phyloP scores from a whole-genome alignment of 1,140 invertebrate genomes.

The Hyles vespertilio region DNA sequence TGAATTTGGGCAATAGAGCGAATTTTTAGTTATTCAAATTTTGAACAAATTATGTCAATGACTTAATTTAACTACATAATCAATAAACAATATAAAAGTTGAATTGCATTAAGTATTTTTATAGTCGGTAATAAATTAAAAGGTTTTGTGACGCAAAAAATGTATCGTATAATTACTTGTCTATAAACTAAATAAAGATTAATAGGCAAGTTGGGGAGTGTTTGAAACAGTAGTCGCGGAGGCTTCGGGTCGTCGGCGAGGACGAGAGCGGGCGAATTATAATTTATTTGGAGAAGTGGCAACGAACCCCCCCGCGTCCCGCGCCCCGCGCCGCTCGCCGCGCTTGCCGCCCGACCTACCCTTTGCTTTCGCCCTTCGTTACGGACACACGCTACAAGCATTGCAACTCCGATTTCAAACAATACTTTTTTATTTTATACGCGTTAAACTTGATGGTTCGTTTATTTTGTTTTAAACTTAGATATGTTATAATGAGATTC shows the following conservation, averaged over 20 bases:
- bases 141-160: not conserved
- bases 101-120: not conserved
- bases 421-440: constrained; percentile 3
- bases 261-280: constrained; percentile 64
- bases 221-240: constrained; percentile 54
- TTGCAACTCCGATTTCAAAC: constrained; percentile 48
- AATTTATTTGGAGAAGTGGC: constrained; percentile 75
- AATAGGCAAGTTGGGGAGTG: constrained; percentile 32
- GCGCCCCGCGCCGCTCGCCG: constrained; percentile 32
- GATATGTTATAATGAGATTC: no score
- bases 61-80: no score
- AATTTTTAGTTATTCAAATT: no score
- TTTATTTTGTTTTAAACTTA: no score
- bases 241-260: constrained; percentile 31
- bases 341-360: constrained; percentile 56
- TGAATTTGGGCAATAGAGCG: no score
- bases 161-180: constrained; percentile 2
- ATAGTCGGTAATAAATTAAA: no score
- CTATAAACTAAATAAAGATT: constrained; percentile 33
- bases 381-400: constrained; percentile 41
- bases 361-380: constrained; percentile 75
- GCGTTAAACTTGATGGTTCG: not conserved
- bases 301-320: constrained; percentile 49
- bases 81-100: not conserved
- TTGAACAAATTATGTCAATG: no score